phyloP scores from a whole-genome alignment of 2,113 vertebrate species.

The Rhea pennata region DNA sequence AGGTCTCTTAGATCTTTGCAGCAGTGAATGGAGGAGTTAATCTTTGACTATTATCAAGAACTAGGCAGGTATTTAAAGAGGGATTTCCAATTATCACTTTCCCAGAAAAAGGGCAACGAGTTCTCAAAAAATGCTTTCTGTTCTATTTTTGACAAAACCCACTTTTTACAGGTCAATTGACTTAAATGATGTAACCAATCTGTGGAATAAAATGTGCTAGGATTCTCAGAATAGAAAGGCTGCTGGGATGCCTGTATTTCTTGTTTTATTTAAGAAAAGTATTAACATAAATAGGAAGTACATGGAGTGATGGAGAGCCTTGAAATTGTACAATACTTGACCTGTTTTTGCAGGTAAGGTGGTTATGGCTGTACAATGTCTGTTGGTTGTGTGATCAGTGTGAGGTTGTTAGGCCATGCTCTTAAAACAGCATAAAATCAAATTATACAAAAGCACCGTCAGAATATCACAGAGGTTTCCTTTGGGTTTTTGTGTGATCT shows the following conservation, averaged over 20 bases:
- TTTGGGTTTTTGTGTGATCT: not conserved
- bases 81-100: not conserved
- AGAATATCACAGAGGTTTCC: not conserved
- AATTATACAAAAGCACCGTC: not conserved
- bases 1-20: not conserved
- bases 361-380: not conserved
- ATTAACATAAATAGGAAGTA: not conserved
- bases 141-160: not conserved
- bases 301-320: not conserved
- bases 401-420: not conserved
- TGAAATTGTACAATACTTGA: rapidly evolving
- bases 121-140: not conserved
- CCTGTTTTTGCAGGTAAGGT: not conserved
- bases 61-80: not conserved
- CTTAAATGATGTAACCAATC: not conserved
- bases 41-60: not conserved
- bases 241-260: not conserved
- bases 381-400: not conserved
- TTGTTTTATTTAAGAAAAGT: not conserved
- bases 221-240: not conserved
- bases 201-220: not conserved
- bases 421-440: not conserved
- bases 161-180: not conserved
- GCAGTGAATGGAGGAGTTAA: not conserved
- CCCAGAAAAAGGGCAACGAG: not conserved